phyloP scores from a whole-genome alignment of 2,113 vertebrate genomes.

The Antennarius striatus region DNA sequence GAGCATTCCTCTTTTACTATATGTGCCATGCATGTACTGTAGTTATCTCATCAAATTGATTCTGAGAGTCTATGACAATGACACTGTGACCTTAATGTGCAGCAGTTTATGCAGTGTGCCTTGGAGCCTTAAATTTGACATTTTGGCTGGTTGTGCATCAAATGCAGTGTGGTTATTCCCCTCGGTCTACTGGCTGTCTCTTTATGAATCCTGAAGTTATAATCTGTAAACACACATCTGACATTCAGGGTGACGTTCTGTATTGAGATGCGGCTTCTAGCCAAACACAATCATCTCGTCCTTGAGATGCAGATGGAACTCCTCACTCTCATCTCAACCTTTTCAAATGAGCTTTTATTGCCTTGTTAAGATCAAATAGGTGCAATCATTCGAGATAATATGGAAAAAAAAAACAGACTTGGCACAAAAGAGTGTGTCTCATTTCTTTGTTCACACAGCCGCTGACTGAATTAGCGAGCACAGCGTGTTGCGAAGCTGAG shows the following conservation, averaged over 20 bases:
- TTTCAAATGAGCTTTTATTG: constrained; percentile 55
- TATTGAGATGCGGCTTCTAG: constrained; percentile 52
- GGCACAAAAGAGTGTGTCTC: constrained; percentile 16
- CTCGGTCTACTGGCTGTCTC: constrained; percentile 54
- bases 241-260: constrained; percentile 49
- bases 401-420: constrained; percentile 22
- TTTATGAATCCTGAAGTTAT: constrained; percentile 63
- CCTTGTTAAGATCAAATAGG: constrained; percentile 57
- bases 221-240: constrained; percentile 65
- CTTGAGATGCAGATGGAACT: constrained; percentile 53
- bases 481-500: constrained; percentile 46
- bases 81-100: constrained; percentile 57
- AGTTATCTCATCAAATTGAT: constrained; percentile 17
- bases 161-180: constrained; percentile 46
- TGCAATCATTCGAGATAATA: constrained; percentile 56
- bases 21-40: constrained; percentile 15
- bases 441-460: constrained; percentile 47
- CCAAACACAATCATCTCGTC: constrained; percentile 61
- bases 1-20: not conserved
- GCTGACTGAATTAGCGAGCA: constrained; percentile 47
- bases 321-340: constrained; percentile 48
- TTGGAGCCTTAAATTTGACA: constrained; percentile 42
- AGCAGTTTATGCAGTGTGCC: constrained; percentile 35
- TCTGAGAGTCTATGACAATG: constrained; percentile 41
- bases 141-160: constrained; percentile 55